Evolutionary conservation across 2,113 vertebrate species (phyloP).

Genomic region (Mustela lutreola): DNA sequence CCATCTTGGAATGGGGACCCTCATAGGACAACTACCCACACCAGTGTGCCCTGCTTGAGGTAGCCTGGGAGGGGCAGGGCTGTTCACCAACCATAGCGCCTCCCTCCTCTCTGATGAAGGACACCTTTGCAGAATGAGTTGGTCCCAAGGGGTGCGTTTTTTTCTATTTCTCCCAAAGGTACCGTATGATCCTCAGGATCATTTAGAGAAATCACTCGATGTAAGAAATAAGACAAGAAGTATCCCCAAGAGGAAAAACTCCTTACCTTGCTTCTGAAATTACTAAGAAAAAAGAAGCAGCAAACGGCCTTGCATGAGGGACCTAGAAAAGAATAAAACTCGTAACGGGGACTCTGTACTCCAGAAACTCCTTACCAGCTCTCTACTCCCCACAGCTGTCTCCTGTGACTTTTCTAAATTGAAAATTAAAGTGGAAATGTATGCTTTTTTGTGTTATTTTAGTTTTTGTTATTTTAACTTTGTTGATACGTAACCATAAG

Average conservation of each 20-base stretch:
- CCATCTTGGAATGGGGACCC: neutral
- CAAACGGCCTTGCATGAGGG: neutral
- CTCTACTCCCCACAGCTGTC: too few relatives aligned
- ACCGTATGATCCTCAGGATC: neutral
- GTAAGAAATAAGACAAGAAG: neutral
- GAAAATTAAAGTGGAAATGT: neutral
- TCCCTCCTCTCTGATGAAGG: neutral
- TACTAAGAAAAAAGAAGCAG: neutral
- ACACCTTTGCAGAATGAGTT: neutral
- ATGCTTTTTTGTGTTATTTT: neutral
- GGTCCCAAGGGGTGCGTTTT: neutral
- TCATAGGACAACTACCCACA: neutral
- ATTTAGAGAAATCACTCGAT: neutral
- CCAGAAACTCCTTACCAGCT: neutral
- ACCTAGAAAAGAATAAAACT: neutral
- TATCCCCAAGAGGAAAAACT: neutral
- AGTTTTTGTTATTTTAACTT: constrained; percentile 16
- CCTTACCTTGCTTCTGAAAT: neutral
- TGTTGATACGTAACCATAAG: neutral
- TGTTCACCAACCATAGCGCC: neutral
- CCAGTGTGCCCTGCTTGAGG: neutral
- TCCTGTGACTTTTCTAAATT: neutral
- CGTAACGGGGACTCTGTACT: neutral
- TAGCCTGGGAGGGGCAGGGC: neutral
- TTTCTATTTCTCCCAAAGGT: neutral